Conservation (phyloP, 2,113 vertebrate species). For the Oncorhynchus keta region DNA sequence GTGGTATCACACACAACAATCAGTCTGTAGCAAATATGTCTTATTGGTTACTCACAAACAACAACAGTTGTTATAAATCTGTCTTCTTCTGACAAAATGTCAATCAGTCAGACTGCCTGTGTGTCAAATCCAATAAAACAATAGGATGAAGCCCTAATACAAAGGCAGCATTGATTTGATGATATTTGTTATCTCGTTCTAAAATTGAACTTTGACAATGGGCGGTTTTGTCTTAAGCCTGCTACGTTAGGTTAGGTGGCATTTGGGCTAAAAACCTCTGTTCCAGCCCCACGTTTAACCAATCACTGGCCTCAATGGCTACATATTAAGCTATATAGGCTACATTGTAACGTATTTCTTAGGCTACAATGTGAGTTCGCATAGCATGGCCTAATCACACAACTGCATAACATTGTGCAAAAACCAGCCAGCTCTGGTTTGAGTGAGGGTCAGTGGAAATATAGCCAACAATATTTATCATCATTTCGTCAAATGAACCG, state of each 20-base stretch:
- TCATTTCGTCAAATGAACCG: constrained; percentile 3
- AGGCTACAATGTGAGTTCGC: neutral
- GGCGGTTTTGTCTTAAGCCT: neutral
- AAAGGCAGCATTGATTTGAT: neutral
- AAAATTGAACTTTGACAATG: constrained; percentile 61
- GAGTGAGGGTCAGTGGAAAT: neutral
- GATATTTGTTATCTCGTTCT: neutral
- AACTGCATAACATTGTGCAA: neutral
- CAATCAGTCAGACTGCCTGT: neutral
- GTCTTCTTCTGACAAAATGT: neutral
- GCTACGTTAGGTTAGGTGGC: neutral
- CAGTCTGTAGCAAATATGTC: too few relatives aligned
- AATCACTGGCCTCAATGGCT: constrained; percentile 56
- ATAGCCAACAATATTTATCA: neutral
- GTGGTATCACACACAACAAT: neutral
- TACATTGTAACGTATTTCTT: neutral
- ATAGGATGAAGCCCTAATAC: neutral
- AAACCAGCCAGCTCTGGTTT: neutral
- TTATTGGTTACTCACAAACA: neutral
- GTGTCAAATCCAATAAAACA: neutral
- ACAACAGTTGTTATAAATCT: neutral
- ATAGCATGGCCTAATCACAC: neutral
- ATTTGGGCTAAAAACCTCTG: constrained; percentile 47
- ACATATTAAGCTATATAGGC: constrained; percentile 51
- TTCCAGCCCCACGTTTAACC: constrained; percentile 50